These are phyloP conservation scores for Percopsis omiscomaycus DNA, from an alignment of 2,797 vertebrate species.

Conservation along the genomic window DNA sequence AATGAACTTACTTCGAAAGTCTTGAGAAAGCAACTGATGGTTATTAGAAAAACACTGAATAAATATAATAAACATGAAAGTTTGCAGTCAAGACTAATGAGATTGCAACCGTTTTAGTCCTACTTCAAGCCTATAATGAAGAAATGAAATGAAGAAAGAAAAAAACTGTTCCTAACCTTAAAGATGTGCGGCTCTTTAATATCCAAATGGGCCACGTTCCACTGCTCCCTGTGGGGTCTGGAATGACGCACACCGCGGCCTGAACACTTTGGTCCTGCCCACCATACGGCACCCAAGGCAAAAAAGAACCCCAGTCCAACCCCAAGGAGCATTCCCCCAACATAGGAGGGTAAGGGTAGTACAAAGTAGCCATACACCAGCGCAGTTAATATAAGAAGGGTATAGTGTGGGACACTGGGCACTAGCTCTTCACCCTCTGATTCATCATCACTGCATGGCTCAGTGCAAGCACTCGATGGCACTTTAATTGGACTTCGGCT, in stretches of 20 bases:
- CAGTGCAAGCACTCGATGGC: slow-evolving; percentile 51
- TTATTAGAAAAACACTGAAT: slow-evolving; percentile 1
- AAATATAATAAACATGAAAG: not conserved
- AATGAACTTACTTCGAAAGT: not conserved
- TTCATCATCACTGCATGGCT: slow-evolving; percentile 76
- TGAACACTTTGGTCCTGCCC: slow-evolving; percentile 79
- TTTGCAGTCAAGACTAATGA: not conserved
- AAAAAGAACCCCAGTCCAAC: slow-evolving; percentile 89
- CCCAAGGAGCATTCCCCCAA: slow-evolving; percentile 87
- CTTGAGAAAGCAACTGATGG: not conserved
- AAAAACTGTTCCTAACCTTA: slow-evolving; percentile 80
- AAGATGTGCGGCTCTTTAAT: slow-evolving; percentile 91
- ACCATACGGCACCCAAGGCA: slow-evolving; percentile 89
- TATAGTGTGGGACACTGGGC: slow-evolving; percentile 82
- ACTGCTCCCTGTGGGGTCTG: slow-evolving; percentile 56
- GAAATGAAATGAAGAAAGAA: not conserved
- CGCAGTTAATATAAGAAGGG: slow-evolving; percentile 80
- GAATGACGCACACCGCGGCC: slow-evolving; percentile 56
- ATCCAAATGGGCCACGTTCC: slow-evolving; percentile 77
- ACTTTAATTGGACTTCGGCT: slow-evolving; percentile 38
- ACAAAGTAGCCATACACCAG: slow-evolving; percentile 90
- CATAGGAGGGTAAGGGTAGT: slow-evolving; percentile 87
- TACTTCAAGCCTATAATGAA: not conserved
- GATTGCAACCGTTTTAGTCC: not conserved
- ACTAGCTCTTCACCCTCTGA: slow-evolving; percentile 63